Base-by-base conservation (phyloP, 2,888 invertebrate genomes). In the Mythimna pallens region DNA sequence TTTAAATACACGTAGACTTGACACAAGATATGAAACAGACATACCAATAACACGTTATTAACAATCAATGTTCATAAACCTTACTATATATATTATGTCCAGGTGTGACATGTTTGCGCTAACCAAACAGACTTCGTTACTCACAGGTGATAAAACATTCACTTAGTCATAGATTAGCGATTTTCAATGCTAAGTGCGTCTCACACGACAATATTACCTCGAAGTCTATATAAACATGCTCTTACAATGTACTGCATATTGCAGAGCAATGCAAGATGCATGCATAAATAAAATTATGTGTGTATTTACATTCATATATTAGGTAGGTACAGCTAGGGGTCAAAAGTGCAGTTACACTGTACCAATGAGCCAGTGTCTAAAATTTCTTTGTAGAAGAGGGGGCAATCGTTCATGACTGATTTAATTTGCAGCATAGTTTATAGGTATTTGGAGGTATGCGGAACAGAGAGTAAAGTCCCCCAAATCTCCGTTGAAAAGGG, bases 151-250 rank as follows among this genome's bases (percentile, higher is more conserved):
- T 92, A 92, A 91, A 85, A 80, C 82, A 72, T 84, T 82, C 82
- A 82, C 84, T 92, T 93, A 92, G 89, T 92, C 91, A 92, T 86
- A 89, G 88, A 92, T 94, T 92, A 93, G 90, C 89, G 81, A 89
- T 87, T 86, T 86, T 86, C 91, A 92, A 92, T 93, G 92, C 81
- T 86, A 70, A 79, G 74, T 71, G 73, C 71, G 68, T 66, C 66
- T 75, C 25, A 72, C 59, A 71, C 55, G 75, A 78, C 74, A 73
- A 50, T 77, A 65, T 69, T 81, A 72, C 69, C 70, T 62, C 40
- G 70, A 22, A 47, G 3, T 22, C 52, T 58, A 59, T 12, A 50
- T 55, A 20, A 65, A 59, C 57, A 66, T 64, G 30, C 34, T 64
- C 4, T 4, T 65, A 47, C 30, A 64, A 54, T 52, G 20, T 62